Evolutionary conservation across 2,113 vertebrate genomes (phyloP).

Genomic region (Takifugu bimaculatus): DNA sequence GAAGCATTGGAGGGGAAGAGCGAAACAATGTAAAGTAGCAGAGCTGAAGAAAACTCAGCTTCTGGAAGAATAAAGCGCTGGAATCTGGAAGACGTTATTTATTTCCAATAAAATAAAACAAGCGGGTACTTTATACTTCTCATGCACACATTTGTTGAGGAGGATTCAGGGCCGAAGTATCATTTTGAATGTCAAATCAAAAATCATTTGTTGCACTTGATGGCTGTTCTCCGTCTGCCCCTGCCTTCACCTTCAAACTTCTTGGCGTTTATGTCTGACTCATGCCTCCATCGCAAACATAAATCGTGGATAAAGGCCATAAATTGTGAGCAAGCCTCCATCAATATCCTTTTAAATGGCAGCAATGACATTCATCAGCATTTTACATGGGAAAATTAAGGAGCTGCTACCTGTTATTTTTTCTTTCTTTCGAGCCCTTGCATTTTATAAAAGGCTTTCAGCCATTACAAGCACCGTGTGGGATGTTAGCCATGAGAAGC

Average conservation of each 20-base stretch:
- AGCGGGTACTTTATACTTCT: too few relatives aligned
- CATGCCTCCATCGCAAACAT: constrained; percentile 2
- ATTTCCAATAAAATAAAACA: too few relatives aligned
- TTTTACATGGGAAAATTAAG: constrained; percentile 29
- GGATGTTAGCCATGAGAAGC: too few relatives aligned
- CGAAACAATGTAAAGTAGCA: neutral
- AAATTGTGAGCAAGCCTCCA: constrained; percentile 12
- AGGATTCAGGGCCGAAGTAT: neutral
- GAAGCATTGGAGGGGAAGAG: neutral
- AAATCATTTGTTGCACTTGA: neutral
- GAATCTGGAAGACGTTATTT: too few relatives aligned
- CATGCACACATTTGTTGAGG: neutral
- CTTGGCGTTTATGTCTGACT: constrained; percentile 19
- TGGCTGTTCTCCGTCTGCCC: neutral
- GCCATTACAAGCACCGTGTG: too few relatives aligned
- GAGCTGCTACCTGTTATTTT: constrained; percentile 3
- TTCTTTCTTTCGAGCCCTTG: too few relatives aligned
- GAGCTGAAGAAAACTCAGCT: too few relatives aligned
- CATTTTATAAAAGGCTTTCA: too few relatives aligned
- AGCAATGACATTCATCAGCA: constrained; percentile 12
- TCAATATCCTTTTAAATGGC: constrained; percentile 17
- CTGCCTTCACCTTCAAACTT: constrained; percentile 7
- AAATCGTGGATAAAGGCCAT: constrained; percentile 20
- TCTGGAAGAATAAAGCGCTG: too few relatives aligned
- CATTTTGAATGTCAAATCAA: neutral